These are phyloP conservation scores for Rhagium mordax DNA, from an alignment of 2,888 invertebrate species.

Conservation along the genomic window DNA sequence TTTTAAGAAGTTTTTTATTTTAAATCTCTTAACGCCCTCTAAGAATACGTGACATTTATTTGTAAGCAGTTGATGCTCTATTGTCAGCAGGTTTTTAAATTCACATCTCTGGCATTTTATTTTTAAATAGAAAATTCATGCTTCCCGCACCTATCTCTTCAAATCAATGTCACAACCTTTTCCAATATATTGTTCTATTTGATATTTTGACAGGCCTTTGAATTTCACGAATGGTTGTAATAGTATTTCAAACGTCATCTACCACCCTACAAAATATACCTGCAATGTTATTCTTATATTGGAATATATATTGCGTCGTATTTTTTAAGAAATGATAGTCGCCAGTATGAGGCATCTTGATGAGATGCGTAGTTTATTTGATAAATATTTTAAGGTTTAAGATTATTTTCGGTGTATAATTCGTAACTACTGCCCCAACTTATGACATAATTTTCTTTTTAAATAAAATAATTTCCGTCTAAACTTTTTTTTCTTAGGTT, in stretches of 20 bases:
- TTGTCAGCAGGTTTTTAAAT: constrained; percentile 19
- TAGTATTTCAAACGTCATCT: background rate
- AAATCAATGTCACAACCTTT: constrained; percentile 13
- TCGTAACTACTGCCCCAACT: too few species aligned
- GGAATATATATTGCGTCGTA: too few species aligned
- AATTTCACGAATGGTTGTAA: background rate
- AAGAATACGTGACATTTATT: constrained; percentile 13
- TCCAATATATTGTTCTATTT: constrained; percentile 5
- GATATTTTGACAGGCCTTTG: constrained; percentile 7
- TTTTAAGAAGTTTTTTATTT: background rate
- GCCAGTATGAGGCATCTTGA: too few species aligned
- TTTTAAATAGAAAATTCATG: constrained; percentile 6
- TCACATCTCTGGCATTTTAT: constrained; percentile 6
- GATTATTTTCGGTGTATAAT: too few species aligned
- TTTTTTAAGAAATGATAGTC: too few species aligned
- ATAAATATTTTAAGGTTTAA: too few species aligned
- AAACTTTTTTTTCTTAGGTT: too few species aligned
- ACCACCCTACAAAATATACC: background rate
- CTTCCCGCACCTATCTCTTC: constrained; percentile 1
- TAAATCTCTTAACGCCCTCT: background rate
- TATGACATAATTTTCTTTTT: too few species aligned
- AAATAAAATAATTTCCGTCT: too few species aligned
- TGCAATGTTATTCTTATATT: background rate
- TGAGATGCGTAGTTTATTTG: too few species aligned
- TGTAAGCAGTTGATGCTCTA: constrained; percentile 5